Conservation (phyloP, 1,140 invertebrate genomes). For the Euura lappo region DNA sequence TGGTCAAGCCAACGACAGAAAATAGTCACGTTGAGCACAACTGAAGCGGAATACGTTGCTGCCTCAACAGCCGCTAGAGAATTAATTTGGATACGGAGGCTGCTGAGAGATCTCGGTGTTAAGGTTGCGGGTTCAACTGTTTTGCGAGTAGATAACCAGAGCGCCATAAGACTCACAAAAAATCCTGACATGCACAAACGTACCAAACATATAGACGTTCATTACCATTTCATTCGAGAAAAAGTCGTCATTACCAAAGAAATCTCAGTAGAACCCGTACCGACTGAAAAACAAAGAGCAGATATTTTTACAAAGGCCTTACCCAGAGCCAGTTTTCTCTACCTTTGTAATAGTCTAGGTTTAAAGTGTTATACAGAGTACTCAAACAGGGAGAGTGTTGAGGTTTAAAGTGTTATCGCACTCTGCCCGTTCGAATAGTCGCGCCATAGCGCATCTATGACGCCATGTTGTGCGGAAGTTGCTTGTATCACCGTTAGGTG, state of each 20-base stretch:
- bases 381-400: conserved; percentile 1
- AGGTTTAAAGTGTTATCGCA: not conserved
- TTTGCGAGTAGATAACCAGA: conserved; percentile 40
- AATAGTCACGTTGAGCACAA: not conserved
- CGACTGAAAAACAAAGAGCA: conserved; percentile 29
- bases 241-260: conserved; percentile 18
- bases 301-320: conserved; percentile 37
- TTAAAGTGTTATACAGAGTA: not conserved
- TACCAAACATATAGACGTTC: conserved; percentile 40
- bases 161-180: conserved; percentile 47
- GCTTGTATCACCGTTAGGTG: no score
- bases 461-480: no score
- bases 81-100: not conserved
- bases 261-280: conserved; percentile 28
- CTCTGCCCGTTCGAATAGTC: not conserved
- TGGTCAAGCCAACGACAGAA: not conserved
- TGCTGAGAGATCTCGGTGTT: not conserved
- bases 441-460: not conserved
- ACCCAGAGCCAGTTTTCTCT: conserved; percentile 6
- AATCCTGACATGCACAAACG: conserved; percentile 42
- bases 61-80: conserved; percentile 15
- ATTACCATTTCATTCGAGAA: conserved; percentile 36
- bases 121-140: not conserved
- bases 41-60: conserved; percentile 10
- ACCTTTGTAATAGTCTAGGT: not conserved